These are phyloP conservation scores for Hemaris fuciformis DNA, from an alignment of 2,888 invertebrate species.

Conservation along the genomic window DNA sequence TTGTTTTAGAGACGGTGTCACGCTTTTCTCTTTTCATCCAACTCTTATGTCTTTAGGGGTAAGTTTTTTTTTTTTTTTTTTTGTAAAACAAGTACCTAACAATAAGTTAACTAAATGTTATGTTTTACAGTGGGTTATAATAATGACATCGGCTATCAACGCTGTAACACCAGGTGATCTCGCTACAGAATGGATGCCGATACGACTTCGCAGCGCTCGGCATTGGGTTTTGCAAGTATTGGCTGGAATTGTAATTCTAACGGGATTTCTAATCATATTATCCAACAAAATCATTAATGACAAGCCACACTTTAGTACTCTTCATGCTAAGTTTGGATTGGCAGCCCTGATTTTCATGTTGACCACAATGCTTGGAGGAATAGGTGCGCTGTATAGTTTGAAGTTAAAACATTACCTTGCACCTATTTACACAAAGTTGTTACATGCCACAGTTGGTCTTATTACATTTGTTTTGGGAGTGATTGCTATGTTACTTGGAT, in stretches of 20 bases:
- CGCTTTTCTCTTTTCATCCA: constrained; percentile 75
- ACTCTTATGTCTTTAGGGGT: constrained; percentile 73
- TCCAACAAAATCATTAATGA: constrained; percentile 62
- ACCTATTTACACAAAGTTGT: constrained; percentile 70
- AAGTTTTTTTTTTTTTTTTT: constrained; percentile 36
- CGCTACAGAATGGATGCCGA: constrained; percentile 79
- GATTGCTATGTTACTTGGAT: constrained; percentile 62
- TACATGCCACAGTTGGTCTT: constrained; percentile 68
- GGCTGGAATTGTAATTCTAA: constrained; percentile 47
- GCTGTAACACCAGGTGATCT: constrained; percentile 73
- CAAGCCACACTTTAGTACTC: constrained; percentile 59
- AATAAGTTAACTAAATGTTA: constrained; percentile 11
- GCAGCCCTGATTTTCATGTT: constrained; percentile 63
- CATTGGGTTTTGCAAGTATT: constrained; percentile 74
- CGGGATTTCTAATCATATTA: constrained; percentile 68
- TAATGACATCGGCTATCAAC: constrained; percentile 75
- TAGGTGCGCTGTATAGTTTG: constrained; percentile 69
- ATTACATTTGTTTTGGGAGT: constrained; percentile 66
- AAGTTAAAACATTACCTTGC: constrained; percentile 70
- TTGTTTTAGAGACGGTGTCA: constrained; percentile 56
- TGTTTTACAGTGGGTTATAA: constrained; percentile 68
- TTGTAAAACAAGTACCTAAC: background rate
- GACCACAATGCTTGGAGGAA: constrained; percentile 67
- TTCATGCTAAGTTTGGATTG: constrained; percentile 73
- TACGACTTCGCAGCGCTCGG: constrained; percentile 69